phyloP scores from a whole-genome alignment of 2,888 invertebrate genomes.

The Calliopum simillimum region DNA sequence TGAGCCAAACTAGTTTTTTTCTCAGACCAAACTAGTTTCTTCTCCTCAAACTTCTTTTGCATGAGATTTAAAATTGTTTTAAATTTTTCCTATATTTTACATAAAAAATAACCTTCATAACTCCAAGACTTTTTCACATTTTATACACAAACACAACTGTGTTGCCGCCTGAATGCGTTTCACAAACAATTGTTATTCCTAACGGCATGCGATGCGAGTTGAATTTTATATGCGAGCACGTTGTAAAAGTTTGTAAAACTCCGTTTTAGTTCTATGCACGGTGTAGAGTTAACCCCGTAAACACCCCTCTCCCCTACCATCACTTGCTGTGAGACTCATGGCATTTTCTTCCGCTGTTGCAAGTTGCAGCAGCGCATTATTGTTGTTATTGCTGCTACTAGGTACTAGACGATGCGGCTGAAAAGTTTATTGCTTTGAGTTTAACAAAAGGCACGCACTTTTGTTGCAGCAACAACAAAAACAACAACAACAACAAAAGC shows the following conservation, averaged over 20 bases:
- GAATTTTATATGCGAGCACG: slow-evolving; percentile 32
- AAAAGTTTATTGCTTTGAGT: slow-evolving; percentile 22
- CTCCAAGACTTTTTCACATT: no score
- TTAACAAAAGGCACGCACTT: slow-evolving; percentile 29
- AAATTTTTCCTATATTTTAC: no score
- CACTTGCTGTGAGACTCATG: slow-evolving; percentile 5
- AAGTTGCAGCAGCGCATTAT: background rate
- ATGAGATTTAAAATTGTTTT: no score
- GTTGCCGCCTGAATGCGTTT: slow-evolving; percentile 27
- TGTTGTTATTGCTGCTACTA: background rate
- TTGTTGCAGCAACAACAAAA: slow-evolving; percentile 16
- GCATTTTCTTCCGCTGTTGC: background rate
- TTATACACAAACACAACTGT: no score
- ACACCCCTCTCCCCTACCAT: background rate
- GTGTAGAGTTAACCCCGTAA: background rate
- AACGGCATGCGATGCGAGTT: slow-evolving; percentile 20
- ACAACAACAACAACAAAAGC: slow-evolving; percentile 8
- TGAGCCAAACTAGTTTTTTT: no score
- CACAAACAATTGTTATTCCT: slow-evolving; percentile 29
- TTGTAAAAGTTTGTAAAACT: slow-evolving; percentile 35
- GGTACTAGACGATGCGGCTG: background rate
- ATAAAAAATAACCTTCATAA: no score
- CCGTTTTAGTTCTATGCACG: slow-evolving; percentile 14
- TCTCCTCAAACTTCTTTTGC: no score
- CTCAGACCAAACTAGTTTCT: no score